Conservation (phyloP, 1,140 invertebrate species). For the Ruditapes philippinarum region DNA sequence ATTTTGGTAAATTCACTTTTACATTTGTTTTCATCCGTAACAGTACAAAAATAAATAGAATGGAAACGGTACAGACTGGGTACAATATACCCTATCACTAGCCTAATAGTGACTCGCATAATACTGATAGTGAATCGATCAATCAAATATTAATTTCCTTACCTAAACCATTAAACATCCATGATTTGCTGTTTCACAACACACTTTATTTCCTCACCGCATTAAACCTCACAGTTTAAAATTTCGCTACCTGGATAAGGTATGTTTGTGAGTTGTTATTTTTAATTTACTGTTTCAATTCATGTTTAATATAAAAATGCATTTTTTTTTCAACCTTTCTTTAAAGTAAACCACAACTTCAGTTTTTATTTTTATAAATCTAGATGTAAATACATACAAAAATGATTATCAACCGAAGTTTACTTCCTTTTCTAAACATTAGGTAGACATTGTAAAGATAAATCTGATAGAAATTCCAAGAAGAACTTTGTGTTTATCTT, state of each 20-base stretch:
- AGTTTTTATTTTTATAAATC: background rate
- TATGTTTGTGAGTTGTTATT: background rate
- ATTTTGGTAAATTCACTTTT: too few species aligned
- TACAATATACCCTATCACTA: too few species aligned
- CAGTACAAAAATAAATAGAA: too few species aligned
- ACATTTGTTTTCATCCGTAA: too few species aligned
- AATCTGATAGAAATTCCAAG: background rate
- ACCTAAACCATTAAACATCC: background rate
- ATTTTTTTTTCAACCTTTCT: background rate
- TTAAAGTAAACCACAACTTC: background rate
- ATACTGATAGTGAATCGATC: background rate
- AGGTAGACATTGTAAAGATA: background rate
- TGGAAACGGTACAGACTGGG: too few species aligned
- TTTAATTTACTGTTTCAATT: background rate
- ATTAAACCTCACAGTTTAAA: too few species aligned
- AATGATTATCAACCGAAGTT: background rate
- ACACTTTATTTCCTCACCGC: constrained; percentile 6
- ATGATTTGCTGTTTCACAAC: background rate
- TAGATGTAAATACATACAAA: background rate
- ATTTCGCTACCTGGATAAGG: background rate
- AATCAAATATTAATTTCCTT: constrained; percentile 21
- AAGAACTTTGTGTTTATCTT: background rate
- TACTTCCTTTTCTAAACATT: background rate
- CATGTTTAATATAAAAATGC: too few species aligned
- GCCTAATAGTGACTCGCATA: too few species aligned